phyloP scores from a whole-genome alignment of 2,113 vertebrate genomes.

The Sterrhoptilus dennistouni region DNA sequence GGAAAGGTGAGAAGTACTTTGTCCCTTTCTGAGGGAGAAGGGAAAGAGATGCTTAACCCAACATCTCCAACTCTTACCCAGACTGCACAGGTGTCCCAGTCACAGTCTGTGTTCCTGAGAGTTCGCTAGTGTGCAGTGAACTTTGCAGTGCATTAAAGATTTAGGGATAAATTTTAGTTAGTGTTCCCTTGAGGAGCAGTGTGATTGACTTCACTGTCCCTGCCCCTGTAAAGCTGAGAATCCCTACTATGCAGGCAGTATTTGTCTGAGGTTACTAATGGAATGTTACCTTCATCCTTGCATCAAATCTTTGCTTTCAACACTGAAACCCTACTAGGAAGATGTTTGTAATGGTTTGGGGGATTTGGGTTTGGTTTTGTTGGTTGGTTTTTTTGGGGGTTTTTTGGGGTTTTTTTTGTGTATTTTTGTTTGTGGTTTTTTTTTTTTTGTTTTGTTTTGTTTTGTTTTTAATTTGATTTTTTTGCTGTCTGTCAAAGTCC shows the following conservation, averaged over 20 bases:
- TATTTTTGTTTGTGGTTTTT: too few species aligned
- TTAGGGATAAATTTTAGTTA: background rate
- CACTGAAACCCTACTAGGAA: background rate
- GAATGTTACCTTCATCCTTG: background rate
- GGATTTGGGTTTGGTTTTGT: too few species aligned
- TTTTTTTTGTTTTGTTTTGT: too few species aligned
- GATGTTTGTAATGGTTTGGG: background rate
- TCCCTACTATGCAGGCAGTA: background rate
- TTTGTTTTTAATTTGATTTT: too few species aligned
- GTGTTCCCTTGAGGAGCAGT: background rate
- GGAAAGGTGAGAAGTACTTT: background rate
- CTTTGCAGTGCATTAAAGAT: background rate
- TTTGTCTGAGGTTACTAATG: background rate
- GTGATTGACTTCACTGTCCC: background rate
- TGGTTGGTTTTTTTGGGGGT: too few species aligned
- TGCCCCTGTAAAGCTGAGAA: background rate
- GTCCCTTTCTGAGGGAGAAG: background rate
- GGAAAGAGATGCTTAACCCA: background rate
- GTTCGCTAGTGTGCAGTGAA: background rate
- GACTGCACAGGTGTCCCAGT: background rate
- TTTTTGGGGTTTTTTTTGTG: too few species aligned
- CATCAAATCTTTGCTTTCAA: background rate
- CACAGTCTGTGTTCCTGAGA: background rate
- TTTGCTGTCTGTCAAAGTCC: background rate
- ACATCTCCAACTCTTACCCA: fast-evolving